Conservation (phyloP, 2,888 invertebrate genomes). For the Junonia oenone region DNA sequence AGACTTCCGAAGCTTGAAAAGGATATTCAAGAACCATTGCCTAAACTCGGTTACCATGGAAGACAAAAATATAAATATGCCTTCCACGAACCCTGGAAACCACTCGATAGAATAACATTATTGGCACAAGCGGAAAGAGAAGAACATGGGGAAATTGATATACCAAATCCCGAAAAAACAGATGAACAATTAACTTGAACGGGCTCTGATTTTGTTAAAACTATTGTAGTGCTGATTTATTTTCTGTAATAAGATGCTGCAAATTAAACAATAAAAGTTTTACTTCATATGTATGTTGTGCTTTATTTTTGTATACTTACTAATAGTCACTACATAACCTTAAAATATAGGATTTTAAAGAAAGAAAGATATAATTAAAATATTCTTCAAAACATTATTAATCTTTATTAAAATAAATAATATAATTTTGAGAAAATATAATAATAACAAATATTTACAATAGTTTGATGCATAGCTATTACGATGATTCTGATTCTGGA, state of each 20-base stretch:
- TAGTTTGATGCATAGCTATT: too few species aligned
- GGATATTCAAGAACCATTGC: slow-evolving; percentile 38
- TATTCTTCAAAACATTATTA: too few species aligned
- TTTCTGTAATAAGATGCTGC: slow-evolving; percentile 3
- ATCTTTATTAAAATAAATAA: too few species aligned
- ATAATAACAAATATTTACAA: too few species aligned
- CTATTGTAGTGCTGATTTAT: background rate
- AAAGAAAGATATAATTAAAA: too few species aligned
- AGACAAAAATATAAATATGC: slow-evolving; percentile 61
- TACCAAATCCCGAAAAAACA: slow-evolving; percentile 26
- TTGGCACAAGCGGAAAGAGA: slow-evolving; percentile 58
- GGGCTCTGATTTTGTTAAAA: slow-evolving; percentile 50
- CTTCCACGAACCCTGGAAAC: slow-evolving; percentile 70
- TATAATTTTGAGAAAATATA: too few species aligned
- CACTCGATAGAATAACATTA: slow-evolving; percentile 54
- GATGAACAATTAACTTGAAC: slow-evolving; percentile 33
- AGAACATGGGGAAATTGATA: slow-evolving; percentile 27
- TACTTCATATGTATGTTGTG: background rate
- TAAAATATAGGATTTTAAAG: too few species aligned
- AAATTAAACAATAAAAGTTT: slow-evolving; percentile 3
- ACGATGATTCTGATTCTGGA: too few species aligned
- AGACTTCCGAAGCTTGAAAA: slow-evolving; percentile 31
- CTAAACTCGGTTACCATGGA: slow-evolving; percentile 64
- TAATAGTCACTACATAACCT: too few species aligned
- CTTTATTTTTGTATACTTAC: too few species aligned